These are phyloP conservation scores for Mus caroli DNA, from an alignment of 2,797 vertebrate species.

Conservation along the genomic window DNA sequence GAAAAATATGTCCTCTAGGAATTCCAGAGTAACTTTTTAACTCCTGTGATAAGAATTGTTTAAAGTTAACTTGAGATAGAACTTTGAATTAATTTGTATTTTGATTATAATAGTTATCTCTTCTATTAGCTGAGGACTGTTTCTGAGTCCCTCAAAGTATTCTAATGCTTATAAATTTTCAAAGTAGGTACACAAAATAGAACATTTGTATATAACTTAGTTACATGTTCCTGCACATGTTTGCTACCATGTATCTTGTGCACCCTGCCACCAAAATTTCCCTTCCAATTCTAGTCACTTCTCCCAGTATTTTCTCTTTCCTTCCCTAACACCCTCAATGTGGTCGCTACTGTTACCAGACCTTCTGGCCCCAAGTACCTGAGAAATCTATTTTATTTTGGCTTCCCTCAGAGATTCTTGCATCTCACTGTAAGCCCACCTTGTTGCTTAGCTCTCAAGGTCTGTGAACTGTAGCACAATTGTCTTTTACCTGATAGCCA, in stretches of 20 bases:
- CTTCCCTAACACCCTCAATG: background rate
- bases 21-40: background rate
- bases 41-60: background rate
- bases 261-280: background rate
- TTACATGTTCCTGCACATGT: too few relatives aligned
- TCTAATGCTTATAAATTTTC: background rate
- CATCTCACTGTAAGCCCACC: too few relatives aligned
- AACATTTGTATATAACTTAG: background rate
- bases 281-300: background rate
- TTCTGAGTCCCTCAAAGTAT: background rate
- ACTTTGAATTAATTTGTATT: background rate
- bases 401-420: too few relatives aligned
- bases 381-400: background rate
- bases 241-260: background rate
- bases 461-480: too few relatives aligned
- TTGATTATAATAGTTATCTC: background rate
- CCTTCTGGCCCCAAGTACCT: background rate
- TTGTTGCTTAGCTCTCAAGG: too few relatives aligned
- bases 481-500: background rate
- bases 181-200: background rate
- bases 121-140: background rate
- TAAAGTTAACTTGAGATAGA: background rate
- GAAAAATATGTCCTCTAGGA: conserved; percentile 35
- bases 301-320: background rate
- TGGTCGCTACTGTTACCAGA: background rate